Evolutionary conservation across 2,797 vertebrate genomes (phyloP).

Genomic region (Caiman crocodilus): DNA sequence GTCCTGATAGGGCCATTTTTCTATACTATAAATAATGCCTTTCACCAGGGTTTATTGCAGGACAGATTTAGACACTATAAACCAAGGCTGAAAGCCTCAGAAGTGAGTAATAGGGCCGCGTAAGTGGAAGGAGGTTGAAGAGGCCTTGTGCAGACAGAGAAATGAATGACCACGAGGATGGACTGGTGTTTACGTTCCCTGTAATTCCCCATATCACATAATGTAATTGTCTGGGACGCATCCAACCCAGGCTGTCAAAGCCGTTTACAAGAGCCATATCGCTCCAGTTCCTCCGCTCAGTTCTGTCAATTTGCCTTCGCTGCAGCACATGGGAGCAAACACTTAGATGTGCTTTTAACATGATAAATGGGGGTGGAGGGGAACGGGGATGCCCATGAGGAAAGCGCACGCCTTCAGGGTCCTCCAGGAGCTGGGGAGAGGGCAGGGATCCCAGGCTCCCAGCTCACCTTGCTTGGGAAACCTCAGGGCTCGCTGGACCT

Average conservation of each 20-base stretch:
- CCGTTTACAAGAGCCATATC: not conserved
- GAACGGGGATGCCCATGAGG: not conserved
- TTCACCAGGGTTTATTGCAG: not conserved
- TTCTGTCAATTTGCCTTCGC: not conserved
- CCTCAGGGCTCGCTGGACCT: not conserved
- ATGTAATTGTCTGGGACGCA: accelerated
- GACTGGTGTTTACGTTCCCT: not conserved
- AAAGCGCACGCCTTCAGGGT: too few relatives aligned
- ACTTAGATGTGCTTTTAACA: too few relatives aligned
- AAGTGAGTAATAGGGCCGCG: not conserved
- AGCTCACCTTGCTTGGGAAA: not conserved
- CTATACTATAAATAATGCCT: not conserved
- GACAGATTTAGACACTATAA: not conserved
- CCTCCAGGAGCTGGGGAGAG: too few relatives aligned
- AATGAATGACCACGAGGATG: not conserved
- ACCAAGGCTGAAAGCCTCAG: not conserved
- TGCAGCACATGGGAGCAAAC: not conserved
- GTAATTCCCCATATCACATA: not conserved
- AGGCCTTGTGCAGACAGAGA: not conserved
- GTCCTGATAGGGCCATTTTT: not conserved
- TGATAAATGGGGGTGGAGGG: not conserved
- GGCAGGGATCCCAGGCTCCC: too few relatives aligned
- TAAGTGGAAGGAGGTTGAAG: accelerated
- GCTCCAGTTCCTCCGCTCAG: accelerated
- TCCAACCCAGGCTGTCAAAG: accelerated